Evolutionary conservation across 2,113 vertebrate species (phyloP).

Genomic region (Pteruthius melanotis): DNA sequence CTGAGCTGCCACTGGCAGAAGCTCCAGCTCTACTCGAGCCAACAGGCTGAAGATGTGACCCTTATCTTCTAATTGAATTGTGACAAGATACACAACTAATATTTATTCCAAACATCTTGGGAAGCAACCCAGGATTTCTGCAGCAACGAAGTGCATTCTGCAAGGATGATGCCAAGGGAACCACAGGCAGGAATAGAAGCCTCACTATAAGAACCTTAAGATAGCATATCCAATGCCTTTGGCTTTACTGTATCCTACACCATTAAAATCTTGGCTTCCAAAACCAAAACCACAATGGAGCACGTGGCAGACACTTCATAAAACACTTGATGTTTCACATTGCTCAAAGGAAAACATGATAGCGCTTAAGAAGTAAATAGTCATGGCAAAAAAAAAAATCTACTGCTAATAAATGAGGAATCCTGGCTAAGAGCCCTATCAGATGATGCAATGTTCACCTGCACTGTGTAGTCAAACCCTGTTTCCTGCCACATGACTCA

Average conservation of each 20-base stretch:
- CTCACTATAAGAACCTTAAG: background rate
- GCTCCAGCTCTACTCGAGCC: background rate
- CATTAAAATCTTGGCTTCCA: background rate
- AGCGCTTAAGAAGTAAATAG: background rate
- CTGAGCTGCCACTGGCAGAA: background rate
- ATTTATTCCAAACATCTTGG: background rate
- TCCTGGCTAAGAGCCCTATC: background rate
- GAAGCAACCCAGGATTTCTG: background rate
- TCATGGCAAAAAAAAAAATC: background rate
- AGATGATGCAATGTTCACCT: background rate
- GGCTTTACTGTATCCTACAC: background rate
- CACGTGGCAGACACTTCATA: background rate
- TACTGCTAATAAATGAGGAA: background rate
- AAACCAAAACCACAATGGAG: background rate
- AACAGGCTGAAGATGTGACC: background rate
- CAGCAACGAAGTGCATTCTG: constrained; percentile 3
- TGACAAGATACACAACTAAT: background rate
- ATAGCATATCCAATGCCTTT: background rate
- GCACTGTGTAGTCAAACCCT: background rate
- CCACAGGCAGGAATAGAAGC: background rate
- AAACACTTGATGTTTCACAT: background rate
- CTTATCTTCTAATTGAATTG: background rate
- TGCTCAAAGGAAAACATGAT: background rate
- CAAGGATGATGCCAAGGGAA: background rate
- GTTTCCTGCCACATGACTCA: background rate